Base-by-base conservation (phyloP, 1,140 invertebrate species). In the Magallana angulata region DNA sequence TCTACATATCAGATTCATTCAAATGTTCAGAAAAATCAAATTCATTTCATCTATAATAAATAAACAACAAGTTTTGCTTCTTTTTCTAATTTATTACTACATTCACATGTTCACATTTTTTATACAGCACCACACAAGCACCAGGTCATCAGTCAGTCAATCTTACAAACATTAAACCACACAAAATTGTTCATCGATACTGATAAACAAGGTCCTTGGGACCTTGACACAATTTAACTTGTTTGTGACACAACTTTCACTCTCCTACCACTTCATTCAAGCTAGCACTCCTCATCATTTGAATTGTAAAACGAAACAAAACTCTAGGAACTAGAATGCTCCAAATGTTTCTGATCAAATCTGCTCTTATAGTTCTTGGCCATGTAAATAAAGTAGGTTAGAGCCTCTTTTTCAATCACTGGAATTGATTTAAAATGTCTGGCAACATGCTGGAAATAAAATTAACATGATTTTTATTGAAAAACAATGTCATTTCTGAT, bases 321-420 rank as follows among this genome's bases (percentile, higher is more conserved):
- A 24, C 24, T 76, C 36, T 76, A 76, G 0, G 68, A 76, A 76
- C 80, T 84, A 30, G 71, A 82, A 76, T 87, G 87, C 64, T 93
- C 92, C n/a, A 91, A 89, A 87, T 91, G 89, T 87, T 93, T 93
- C 88, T 93, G 93, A 88, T 94, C 93, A 87, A 93, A 92, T 85
- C 92, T 58, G 86, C 92, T 93, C 88, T 97, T 97, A 95, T 98
- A 98, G 86, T 97, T 98, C 96, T 99, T 99, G 0, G 99, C 97
- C 94, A 97, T 98, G 93, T 99, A 99, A 91, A 99, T 98, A 94
- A 99, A 99, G 93, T 97, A 98, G n/a, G 98, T 98, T 16, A 99
- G 95, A 48, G 98, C 97, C 95, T 99, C 98, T 93, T 99, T 99
- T 94, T 99, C 98, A 91, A 97, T 96, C 1, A 99, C 97, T 62